phyloP scores from a whole-genome alignment of 2,113 vertebrate species.

The Dasypus novemcinctus region DNA sequence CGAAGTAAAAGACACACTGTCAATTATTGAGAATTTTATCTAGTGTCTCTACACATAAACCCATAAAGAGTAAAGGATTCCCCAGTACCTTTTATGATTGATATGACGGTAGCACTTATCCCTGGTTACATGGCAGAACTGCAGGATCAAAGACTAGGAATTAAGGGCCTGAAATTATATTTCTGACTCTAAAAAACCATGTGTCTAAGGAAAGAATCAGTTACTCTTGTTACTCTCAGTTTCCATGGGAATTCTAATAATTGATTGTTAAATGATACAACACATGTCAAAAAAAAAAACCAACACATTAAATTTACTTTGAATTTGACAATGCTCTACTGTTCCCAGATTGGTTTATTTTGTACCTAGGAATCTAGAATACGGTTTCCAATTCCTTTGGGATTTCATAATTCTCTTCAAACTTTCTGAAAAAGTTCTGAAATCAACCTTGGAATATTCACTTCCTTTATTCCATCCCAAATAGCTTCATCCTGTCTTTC shows the following conservation, averaged over 20 bases:
- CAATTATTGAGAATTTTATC: not conserved
- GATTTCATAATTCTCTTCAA: slow-evolving; percentile 25
- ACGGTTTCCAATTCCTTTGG: not conserved
- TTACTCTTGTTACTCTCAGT: not conserved
- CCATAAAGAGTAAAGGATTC: not conserved
- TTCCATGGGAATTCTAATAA: not conserved
- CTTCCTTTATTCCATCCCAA: not conserved
- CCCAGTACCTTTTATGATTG: not conserved
- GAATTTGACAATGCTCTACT: not conserved
- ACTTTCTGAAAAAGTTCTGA: not conserved
- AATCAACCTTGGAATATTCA: not conserved
- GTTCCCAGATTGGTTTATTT: not conserved
- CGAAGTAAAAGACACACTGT: not conserved
- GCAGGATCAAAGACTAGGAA: not conserved
- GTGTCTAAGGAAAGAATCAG: not conserved
- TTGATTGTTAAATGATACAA: not conserved
- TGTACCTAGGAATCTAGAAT: not conserved
- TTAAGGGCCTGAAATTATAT: not conserved
- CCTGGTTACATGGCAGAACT: not conserved
- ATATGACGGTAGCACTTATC: not conserved
- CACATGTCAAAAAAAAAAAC: not conserved
- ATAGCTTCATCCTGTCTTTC: not conserved
- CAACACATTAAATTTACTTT: not conserved
- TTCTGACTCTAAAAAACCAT: not conserved
- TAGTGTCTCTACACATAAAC: not conserved